A percentile compares a stretch with the other conserved stretches of the same genome.
These are phyloP conservation scores for Physella acuta DNA, from an alignment of 1,140 invertebrate species.

Conservation along the genomic window DNA sequence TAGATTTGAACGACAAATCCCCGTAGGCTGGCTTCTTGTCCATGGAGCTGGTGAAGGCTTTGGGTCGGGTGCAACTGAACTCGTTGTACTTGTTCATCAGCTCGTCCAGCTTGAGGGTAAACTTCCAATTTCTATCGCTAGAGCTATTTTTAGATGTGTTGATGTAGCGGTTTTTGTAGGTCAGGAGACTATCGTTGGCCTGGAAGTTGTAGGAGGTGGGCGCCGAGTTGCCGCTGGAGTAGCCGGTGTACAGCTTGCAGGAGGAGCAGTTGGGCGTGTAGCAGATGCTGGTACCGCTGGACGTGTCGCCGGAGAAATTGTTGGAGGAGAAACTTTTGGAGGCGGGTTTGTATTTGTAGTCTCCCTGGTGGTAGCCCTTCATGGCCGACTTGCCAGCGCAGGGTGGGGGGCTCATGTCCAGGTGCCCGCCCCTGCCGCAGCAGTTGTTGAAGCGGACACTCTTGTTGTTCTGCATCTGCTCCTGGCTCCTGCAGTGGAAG, in stretches of 20 bases:
- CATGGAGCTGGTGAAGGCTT: not conserved
- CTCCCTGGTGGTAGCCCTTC: no score
- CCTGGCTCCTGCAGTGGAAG: not conserved
- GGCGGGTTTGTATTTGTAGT: not conserved
- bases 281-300: not conserved
- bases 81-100: not conserved
- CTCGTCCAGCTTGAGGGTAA: not conserved
- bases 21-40: not conserved
- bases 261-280: not conserved
- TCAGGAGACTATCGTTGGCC: not conserved
- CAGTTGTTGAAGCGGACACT: not conserved
- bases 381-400: not conserved
- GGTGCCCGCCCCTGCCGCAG: no score
- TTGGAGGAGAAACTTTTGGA: not conserved
- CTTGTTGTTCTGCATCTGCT: not conserved
- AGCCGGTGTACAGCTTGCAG: not conserved
- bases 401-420: not conserved
- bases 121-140: no score
- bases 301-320: not conserved
- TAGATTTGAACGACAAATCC: not conserved
- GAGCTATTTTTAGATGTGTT: no score
- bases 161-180: not conserved
- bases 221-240: not conserved
- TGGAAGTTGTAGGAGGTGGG: not conserved
- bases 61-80: not conserved